Conservation (phyloP, 1,140 invertebrate genomes). For the Asobara japonica region DNA sequence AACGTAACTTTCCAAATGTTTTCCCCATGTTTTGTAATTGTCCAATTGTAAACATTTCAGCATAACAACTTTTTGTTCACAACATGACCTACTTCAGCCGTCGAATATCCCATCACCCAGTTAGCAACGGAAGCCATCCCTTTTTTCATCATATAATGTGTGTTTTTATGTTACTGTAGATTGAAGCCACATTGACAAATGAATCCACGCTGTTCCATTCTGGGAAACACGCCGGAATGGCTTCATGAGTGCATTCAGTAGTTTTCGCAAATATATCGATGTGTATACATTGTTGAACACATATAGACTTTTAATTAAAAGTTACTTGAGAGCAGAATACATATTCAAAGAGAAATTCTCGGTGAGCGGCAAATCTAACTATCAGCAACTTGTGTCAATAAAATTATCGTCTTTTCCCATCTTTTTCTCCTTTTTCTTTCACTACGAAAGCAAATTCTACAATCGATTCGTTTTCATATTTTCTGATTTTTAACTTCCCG, state of each 20-base stretch:
- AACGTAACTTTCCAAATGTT: too few relatives aligned
- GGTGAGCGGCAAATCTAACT: background rate
- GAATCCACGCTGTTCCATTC: background rate
- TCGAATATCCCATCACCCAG: constrained; percentile 6
- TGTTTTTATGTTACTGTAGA: background rate
- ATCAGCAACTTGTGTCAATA: background rate
- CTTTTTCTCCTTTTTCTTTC: background rate
- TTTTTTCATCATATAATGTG: background rate
- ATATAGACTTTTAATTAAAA: constrained; percentile 1
- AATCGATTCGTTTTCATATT: background rate
- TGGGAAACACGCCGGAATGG: background rate
- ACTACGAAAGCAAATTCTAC: too few relatives aligned
- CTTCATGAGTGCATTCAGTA: too few relatives aligned
- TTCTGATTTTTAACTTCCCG: too few relatives aligned
- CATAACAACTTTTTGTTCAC: too few relatives aligned
- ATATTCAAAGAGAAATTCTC: background rate
- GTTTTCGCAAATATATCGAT: too few relatives aligned
- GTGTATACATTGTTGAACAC: too few relatives aligned
- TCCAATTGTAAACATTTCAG: too few relatives aligned
- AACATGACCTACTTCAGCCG: background rate
- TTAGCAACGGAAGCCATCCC: background rate
- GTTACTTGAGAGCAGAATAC: background rate
- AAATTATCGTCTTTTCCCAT: background rate
- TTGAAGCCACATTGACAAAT: background rate
- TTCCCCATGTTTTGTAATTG: too few relatives aligned